Evolutionary conservation across 2,113 vertebrate genomes (phyloP).

Genomic region (Mustelus asterias): DNA sequence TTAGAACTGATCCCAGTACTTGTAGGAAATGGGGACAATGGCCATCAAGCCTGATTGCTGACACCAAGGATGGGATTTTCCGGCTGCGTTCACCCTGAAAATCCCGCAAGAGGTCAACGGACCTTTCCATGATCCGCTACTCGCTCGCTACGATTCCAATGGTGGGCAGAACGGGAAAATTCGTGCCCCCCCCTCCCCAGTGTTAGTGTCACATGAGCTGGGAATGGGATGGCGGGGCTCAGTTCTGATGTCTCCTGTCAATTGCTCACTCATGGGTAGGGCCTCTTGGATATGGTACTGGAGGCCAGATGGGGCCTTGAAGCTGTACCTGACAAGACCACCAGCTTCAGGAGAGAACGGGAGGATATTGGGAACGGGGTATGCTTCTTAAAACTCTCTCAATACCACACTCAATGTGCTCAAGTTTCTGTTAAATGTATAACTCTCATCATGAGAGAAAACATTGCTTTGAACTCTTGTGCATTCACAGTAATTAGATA

Average conservation of each 20-base stretch:
- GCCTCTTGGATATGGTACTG: neutral
- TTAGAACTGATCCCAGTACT: neutral
- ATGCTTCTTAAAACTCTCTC: neutral
- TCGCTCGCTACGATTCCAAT: no score
- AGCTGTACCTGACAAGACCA: neutral
- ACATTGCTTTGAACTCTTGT: neutral
- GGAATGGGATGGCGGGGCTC: neutral
- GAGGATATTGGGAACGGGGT: neutral
- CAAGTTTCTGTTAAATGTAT: neutral
- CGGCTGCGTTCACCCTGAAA: no score
- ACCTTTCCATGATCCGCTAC: no score
- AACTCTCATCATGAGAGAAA: neutral
- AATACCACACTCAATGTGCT: neutral
- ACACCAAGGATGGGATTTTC: no score
- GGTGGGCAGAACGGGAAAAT: no score
- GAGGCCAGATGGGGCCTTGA: no score
- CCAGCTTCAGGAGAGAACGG: neutral
- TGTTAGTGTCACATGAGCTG: neutral
- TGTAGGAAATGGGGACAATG: neutral
- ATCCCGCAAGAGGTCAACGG: no score
- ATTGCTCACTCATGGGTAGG: neutral
- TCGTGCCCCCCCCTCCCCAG: no score
- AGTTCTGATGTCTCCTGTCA: neutral
- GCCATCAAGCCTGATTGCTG: neutral
- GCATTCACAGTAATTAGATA: constrained; percentile 16